Evolutionary conservation across 2,797 vertebrate species (phyloP).

Genomic region (Scarus forsteni): DNA sequence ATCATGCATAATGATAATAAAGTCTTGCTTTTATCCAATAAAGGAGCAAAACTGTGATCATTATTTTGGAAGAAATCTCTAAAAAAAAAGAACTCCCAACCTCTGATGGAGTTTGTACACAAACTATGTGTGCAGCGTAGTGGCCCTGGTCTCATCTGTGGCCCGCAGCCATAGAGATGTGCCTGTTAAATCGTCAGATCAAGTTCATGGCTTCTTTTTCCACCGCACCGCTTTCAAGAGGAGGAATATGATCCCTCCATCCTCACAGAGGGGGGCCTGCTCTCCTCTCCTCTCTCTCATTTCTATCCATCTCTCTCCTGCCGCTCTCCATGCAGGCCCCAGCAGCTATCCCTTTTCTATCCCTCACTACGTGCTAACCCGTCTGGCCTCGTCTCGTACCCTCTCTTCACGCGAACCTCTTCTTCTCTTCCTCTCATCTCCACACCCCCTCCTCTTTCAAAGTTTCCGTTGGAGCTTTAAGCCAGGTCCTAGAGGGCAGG

Average conservation of each 20-base stretch:
- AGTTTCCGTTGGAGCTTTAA: constrained; percentile 78
- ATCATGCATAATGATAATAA: constrained; percentile 63
- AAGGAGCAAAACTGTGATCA: constrained; percentile 35
- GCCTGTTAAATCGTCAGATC: constrained; percentile 84
- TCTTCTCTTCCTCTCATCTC: constrained; percentile 50
- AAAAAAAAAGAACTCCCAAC: constrained; percentile 28
- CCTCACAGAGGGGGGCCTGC: constrained; percentile 69
- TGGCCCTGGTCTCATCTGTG: constrained; percentile 64
- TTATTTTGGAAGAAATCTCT: constrained; percentile 30
- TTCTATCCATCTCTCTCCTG: constrained; percentile 60
- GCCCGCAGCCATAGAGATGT: constrained; percentile 81
- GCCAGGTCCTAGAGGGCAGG: constrained; percentile 83
- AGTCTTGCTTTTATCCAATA: constrained; percentile 58
- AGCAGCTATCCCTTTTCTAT: constrained; percentile 70
- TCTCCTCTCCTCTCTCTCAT: constrained; percentile 62
- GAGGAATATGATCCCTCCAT: constrained; percentile 78
- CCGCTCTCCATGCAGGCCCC: constrained; percentile 57
- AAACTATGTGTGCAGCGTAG: constrained; percentile 45
- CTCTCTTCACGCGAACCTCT: constrained; percentile 79
- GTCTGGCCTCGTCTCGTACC: constrained; percentile 64
- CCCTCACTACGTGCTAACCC: constrained; percentile 54
- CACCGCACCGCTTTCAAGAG: constrained; percentile 71
- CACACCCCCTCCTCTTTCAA: constrained; percentile 65
- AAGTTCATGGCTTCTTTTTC: constrained; percentile 82
- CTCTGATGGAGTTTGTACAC: constrained; percentile 37